These are phyloP conservation scores for Philhelius pedissequus DNA, from an alignment of 2,888 invertebrate species.

Conservation along the genomic window DNA sequence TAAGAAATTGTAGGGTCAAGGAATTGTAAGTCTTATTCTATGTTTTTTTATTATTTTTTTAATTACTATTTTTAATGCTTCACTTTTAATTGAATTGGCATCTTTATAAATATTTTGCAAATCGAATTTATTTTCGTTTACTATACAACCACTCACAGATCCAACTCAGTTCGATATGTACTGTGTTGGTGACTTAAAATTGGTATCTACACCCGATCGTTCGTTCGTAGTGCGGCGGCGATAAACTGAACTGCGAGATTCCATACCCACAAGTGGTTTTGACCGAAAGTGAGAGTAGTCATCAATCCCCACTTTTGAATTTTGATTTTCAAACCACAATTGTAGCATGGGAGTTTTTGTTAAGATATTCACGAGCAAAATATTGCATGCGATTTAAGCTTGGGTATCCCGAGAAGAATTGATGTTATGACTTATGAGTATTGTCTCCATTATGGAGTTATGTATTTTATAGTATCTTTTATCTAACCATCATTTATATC, in stretches of 20 bases:
- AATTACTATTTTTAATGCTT: not conserved
- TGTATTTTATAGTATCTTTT: not conserved
- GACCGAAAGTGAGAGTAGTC: slow-evolving; percentile 63
- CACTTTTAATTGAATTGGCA: slow-evolving; percentile 11
- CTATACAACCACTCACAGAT: slow-evolving; percentile 30
- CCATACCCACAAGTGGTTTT: slow-evolving; percentile 44
- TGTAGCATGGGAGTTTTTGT: slow-evolving; percentile 46
- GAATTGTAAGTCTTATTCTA: slow-evolving; percentile 9
- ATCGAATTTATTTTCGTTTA: slow-evolving; percentile 22
- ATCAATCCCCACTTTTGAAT: slow-evolving; percentile 8
- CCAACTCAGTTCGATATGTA: slow-evolving; percentile 33
- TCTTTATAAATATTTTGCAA: not conserved
- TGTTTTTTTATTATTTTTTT: not conserved
- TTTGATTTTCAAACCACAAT: slow-evolving; percentile 11
- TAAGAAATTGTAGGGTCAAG: slow-evolving; percentile 20
- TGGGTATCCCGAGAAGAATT: not conserved
- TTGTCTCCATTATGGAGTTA: not conserved
- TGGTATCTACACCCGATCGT: slow-evolving; percentile 32
- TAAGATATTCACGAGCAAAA: not conserved
- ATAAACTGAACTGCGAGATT: slow-evolving; percentile 36
- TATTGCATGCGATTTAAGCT: slow-evolving; percentile 45
- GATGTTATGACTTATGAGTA: not conserved
- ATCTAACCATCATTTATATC: not conserved
- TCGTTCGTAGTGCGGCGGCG: slow-evolving; percentile 2
- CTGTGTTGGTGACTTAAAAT: slow-evolving; percentile 18